These are phyloP conservation scores for Drosophila azteca DNA, from an alignment of 1,140 invertebrate genomes.

Conservation along the genomic window DNA sequence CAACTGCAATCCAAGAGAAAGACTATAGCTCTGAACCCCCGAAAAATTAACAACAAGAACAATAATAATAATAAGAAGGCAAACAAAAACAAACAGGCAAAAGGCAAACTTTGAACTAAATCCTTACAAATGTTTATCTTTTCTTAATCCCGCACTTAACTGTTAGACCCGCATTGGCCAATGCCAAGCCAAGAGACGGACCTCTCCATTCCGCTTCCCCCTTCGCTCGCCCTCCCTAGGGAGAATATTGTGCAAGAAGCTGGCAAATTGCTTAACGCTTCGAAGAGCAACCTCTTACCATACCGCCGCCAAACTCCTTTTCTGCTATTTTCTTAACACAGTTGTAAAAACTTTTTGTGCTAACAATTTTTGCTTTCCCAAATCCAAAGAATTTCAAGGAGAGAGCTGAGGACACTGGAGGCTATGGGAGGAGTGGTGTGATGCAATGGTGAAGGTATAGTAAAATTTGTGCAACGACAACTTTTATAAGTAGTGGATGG, in stretches of 20 bases:
- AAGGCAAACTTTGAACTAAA: constrained; percentile 80
- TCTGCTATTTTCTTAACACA: constrained; percentile 75
- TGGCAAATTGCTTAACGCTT: constrained; percentile 82
- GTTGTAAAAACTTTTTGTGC: constrained; percentile 73
- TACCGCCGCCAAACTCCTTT: constrained; percentile 16
- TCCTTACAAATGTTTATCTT: constrained; percentile 83
- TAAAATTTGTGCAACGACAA: constrained; percentile 67
- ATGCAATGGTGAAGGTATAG: constrained; percentile 4
- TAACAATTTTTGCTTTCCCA: constrained; percentile 61
- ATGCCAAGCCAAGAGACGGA: constrained; percentile 32
- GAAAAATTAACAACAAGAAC: constrained; percentile 32
- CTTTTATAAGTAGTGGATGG: constrained; percentile 62
- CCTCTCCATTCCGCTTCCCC: too few species aligned
- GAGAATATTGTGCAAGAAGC: constrained; percentile 59
- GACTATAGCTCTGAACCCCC: neutral
- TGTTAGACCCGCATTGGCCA: constrained; percentile 73
- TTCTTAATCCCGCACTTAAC: constrained; percentile 83
- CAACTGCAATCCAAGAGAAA: constrained; percentile 36
- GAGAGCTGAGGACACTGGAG: neutral
- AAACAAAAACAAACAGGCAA: constrained; percentile 74
- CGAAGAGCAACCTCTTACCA: constrained; percentile 30
- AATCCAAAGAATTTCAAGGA: constrained; percentile 41
- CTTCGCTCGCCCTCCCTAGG: neutral
- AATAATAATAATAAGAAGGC: constrained; percentile 70
- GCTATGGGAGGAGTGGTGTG: neutral